phyloP scores from a whole-genome alignment of 2,113 vertebrate genomes.

The Urocynchramus pylzowi region DNA sequence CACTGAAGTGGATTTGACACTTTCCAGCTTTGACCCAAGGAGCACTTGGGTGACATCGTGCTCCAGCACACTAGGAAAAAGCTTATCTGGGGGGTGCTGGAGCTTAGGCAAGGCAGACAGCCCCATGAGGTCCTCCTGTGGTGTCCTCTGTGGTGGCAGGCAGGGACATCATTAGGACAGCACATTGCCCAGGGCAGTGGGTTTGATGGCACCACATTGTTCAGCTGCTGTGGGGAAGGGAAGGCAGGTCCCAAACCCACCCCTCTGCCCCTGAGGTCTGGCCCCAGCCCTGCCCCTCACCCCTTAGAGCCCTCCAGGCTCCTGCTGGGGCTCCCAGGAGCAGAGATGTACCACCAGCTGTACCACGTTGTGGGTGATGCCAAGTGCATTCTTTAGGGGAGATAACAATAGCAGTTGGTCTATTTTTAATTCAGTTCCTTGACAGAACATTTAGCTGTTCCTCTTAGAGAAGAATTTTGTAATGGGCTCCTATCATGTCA shows the following conservation, averaged over 20 bases:
- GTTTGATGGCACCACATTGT: neutral
- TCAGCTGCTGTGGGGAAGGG: neutral
- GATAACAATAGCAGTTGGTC: conserved; percentile 66
- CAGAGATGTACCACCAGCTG: conserved; percentile 31
- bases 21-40: neutral
- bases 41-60: neutral
- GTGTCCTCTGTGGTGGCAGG: neutral
- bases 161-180: neutral
- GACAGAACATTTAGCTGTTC: conserved; percentile 62
- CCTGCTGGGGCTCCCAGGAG: neutral
- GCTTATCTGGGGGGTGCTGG: neutral
- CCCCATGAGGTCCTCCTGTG: neutral
- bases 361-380: neutral
- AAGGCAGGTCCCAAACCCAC: neutral
- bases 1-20: neutral
- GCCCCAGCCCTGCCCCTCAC: neutral
- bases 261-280: neutral
- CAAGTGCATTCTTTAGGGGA: conserved; percentile 51
- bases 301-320: neutral
- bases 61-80: neutral
- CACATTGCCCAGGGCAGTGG: neutral
- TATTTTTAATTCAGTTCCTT: conserved; percentile 71
- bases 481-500: conserved; percentile 72
- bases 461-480: conserved; percentile 64
- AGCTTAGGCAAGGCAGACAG: neutral